A percentile compares a stretch with the other conserved stretches of the same genome.
Evolutionary conservation across 2,888 invertebrate species (phyloP).

Genomic region (Lampropteryx suffumata): DNA sequence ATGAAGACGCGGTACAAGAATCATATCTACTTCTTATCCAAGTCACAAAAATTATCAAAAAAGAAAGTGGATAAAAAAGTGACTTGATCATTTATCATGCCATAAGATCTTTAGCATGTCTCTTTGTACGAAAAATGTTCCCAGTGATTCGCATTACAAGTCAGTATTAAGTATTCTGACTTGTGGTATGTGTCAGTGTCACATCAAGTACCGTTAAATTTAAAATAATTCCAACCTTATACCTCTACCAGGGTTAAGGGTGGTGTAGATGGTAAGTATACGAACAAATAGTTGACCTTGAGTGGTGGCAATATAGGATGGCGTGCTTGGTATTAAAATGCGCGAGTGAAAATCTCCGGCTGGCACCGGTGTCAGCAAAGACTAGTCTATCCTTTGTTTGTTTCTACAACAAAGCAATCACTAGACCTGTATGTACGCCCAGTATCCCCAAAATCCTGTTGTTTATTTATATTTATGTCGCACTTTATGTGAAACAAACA

Average conservation of each 20-base stretch:
- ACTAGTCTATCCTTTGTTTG: conserved; percentile 50
- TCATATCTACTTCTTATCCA: conserved; percentile 27
- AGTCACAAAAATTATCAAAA: conserved; percentile 12
- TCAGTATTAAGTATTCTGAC: too few relatives aligned
- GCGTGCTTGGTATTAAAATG: conserved; percentile 67
- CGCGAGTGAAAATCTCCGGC: conserved; percentile 45
- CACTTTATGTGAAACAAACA: conserved; percentile 37
- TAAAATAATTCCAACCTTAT: background rate
- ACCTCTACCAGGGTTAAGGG: background rate
- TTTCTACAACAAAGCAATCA: conserved; percentile 31
- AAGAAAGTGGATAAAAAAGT: background rate
- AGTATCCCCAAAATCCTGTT: conserved; percentile 49
- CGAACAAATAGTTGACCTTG: conserved; percentile 58
- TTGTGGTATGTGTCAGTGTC: conserved; percentile 10
- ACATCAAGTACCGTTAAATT: conserved; percentile 21
- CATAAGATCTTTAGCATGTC: too few relatives aligned
- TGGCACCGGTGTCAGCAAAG: conserved; percentile 37
- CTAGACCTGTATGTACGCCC: conserved; percentile 38
- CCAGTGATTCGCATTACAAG: too few relatives aligned
- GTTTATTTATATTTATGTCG: conserved; percentile 43
- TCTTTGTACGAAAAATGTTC: too few relatives aligned
- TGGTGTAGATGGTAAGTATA: conserved; percentile 8
- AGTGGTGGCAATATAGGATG: conserved; percentile 49
- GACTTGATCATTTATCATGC: too few relatives aligned
- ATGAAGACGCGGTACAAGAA: conserved; percentile 32